Percentiles rank a stretch among this genome's conserved stretches.
Conservation (phyloP, 2,113 vertebrate genomes). For the Ochotona curzoniae region DNA sequence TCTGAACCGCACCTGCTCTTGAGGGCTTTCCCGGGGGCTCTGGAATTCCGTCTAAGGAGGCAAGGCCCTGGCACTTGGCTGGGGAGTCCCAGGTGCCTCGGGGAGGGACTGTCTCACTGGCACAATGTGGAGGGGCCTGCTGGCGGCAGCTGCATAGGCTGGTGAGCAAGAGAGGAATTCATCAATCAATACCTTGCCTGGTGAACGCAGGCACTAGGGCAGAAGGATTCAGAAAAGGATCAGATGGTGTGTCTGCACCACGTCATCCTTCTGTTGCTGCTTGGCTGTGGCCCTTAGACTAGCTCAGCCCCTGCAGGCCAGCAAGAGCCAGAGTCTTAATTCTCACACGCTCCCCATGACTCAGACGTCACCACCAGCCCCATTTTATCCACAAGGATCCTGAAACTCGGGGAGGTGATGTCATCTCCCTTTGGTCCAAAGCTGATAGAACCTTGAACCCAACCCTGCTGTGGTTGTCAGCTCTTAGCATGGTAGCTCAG, state of each 20-base stretch:
- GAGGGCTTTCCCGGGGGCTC: no score
- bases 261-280: not conserved
- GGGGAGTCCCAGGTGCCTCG: no score
- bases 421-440: not conserved
- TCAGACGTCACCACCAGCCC: not conserved
- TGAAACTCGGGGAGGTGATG: not conserved
- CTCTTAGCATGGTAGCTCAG: not conserved
- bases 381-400: not conserved
- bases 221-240: not conserved
- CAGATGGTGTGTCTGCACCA: not conserved
- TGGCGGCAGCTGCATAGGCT: no score
- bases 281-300: not conserved
- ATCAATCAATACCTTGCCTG: no score
- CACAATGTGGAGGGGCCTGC: no score
- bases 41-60: no score
- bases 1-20: no score
- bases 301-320: not conserved
- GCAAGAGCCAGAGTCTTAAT: not conserved
- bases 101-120: no score
- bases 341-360: not conserved
- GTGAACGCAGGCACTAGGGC: no score
- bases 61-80: no score
- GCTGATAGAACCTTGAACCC: not conserved
- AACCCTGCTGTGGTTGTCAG: not conserved
- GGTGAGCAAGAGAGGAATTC: no score